phyloP scores from a whole-genome alignment of 2,888 invertebrate species.

The Myopa testacea region DNA sequence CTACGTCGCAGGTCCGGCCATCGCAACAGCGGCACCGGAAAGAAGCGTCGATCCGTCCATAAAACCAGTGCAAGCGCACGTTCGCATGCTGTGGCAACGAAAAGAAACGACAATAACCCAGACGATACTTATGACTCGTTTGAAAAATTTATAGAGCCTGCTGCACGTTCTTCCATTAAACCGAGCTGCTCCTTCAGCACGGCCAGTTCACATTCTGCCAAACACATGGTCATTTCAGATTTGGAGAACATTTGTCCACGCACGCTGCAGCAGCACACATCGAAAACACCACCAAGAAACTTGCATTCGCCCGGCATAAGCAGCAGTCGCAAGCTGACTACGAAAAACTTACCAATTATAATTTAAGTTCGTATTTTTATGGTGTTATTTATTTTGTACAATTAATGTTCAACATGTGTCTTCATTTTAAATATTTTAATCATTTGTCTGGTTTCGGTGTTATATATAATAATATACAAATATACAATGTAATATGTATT shows the following conservation, averaged over 20 bases:
- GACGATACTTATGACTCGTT: constrained; percentile 53
- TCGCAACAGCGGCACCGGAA: constrained; percentile 12
- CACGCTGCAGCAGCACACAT: constrained; percentile 45
- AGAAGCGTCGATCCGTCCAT: constrained; percentile 51
- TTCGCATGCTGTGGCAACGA: constrained; percentile 44
- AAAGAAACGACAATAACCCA: neutral
- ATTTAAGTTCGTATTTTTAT: constrained; percentile 49
- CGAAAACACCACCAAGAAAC: constrained; percentile 49
- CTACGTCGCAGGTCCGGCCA: constrained; percentile 27
- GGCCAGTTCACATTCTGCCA: constrained; percentile 32
- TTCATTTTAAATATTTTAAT: neutral
- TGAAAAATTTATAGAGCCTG: constrained; percentile 55
- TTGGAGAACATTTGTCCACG: constrained; percentile 47
- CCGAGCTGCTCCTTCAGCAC: constrained; percentile 34
- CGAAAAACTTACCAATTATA: constrained; percentile 60
- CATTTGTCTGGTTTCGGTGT: neutral
- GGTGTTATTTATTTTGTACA: constrained; percentile 1
- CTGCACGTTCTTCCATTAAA: constrained; percentile 53
- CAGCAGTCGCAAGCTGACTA: constrained; percentile 55
- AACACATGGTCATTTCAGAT: constrained; percentile 40
- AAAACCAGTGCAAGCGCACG: constrained; percentile 17
- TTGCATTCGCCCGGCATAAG: constrained; percentile 45
- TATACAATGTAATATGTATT: too few relatives aligned
- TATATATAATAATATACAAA: neutral
- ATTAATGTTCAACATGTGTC: neutral